Base-by-base conservation (phyloP, 92 coral and sea anemone species). In the Porites divaricata region DNA sequence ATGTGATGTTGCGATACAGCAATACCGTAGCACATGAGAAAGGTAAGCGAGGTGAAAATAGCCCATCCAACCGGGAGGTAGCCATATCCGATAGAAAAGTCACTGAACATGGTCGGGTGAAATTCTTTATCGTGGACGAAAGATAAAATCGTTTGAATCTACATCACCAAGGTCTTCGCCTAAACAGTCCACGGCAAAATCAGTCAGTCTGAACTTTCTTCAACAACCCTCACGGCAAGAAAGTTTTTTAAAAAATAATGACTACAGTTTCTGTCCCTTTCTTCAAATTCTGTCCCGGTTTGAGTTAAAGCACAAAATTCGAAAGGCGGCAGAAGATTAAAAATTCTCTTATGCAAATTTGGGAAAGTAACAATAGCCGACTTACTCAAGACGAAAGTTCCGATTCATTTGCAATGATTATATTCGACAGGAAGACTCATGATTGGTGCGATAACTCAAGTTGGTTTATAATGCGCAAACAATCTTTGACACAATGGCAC, bases 11-110 rank as follows among this genome's bases (percentile, higher is more conserved):
- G 87, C 45, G 92, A 87, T 28, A 97, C 97, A n/a, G 99, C 95
- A 54, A 95, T 92, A 5, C 91, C 84, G 78, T 97, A 97, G 77
- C 99, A 97, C 49, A 97, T 75, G 15, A 94, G 71, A 74, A 97
- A 93, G 6, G 97, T 95, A 9, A 93, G 87, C 26, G 96, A 90
- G 48, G 99, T 97, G 78, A 93, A 91, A 23, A 95, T 74, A 9
- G 95, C 96, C 99, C 99, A 97, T 26, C 74, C 84, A 23, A 97
- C 88, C 45, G 99, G 99, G 56, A 97, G 88, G 85, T 93, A 91
- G 81, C 99, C 99, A 69, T 90, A 94, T 4, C 98, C 99, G 57
- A 89, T 85, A 13, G 99, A 93, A 14, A 90, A 84, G 81, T 94
- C 98, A 71, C 85, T 77, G 80, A 94, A 79, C 95, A 82, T 82